phyloP scores from a whole-genome alignment of 92 coral and sea anemone genomes.

The Phymanthus crucifer region DNA sequence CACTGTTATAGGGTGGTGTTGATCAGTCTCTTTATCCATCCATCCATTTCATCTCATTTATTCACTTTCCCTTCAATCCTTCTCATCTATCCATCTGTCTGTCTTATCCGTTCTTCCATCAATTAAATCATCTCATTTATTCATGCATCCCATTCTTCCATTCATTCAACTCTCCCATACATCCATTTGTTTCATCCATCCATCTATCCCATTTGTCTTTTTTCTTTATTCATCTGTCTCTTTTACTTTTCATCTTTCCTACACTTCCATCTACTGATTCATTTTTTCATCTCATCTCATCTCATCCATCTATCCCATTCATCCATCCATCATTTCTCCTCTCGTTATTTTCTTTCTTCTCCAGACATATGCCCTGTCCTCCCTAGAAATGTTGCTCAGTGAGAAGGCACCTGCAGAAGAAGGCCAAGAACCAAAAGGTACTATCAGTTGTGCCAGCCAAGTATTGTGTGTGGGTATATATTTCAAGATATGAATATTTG shows the following conservation, averaged over 20 bases:
- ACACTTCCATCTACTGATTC: no score
- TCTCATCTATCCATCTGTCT: neutral
- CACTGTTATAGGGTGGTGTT: no score
- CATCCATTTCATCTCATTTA: neutral
- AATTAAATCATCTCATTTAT: neutral
- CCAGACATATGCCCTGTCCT: conserved; percentile 58
- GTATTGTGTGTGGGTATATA: neutral
- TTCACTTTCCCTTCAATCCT: neutral
- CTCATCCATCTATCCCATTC: neutral
- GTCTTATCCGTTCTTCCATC: neutral
- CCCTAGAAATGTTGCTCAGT: conserved; percentile 47
- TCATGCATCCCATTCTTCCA: no score
- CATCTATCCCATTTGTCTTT: neutral
- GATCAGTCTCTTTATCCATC: neutral
- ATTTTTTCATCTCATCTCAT: neutral
- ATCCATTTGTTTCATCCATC: neutral
- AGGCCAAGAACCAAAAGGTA: conserved; percentile 40
- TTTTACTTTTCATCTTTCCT: neutral
- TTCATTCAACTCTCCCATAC: neutral
- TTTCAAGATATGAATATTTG: neutral
- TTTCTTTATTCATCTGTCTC: no score
- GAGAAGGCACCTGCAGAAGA: conserved; percentile 38
- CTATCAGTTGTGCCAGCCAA: no score
- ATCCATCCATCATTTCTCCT: neutral
- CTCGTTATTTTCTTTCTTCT: neutral